Base-by-base conservation (phyloP, 2,888 invertebrate genomes). In the Balanococcus diminutus region DNA sequence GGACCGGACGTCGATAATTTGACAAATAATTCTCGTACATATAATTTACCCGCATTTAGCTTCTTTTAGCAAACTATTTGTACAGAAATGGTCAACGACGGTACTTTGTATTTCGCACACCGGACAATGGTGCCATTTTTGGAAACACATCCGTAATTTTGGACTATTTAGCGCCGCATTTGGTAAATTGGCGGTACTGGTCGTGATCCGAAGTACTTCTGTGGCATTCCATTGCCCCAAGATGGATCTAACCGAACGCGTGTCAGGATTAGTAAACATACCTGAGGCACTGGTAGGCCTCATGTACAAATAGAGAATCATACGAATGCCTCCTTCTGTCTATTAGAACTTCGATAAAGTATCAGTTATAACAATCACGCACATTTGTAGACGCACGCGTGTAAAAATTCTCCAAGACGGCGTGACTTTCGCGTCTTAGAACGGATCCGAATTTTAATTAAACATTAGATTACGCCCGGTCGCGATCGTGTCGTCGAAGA, bases 361-460 rank as follows among this genome's bases (percentile, higher is more conserved):
- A 67, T 67, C 67, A 5, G 67, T 67, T 31, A 67, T 67, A 67
- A 67, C 28, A 67, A 67, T 67, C 67, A 67, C 67, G 67, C 67
- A 28, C 67, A 67, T 67, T 67, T 16, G 67, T 28, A 67, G 28
- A 67, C 67, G 67, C 11, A 67, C 67, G 67, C 25, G 16, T 67
- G 67, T 28, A 67, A 56, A 56, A 56, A 56, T 56, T 56, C 56
- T 22, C 19, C 8, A 22, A 19, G 56, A 22, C 22, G 56, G 56
- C 56, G 56, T 56, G 56, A 56, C 56, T 56, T 56, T 56, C 56
- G 56, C 56, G 46, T 46, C 46, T 46, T n/a, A 46, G n/a, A 46
- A 46, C n/a, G 46, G 46, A 46, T 46, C 46, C 56, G 56, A 56
- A 56, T 56, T 56, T 56, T 56, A 56, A 56, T 56, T 56, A 56